Conservation (phyloP, 2,888 invertebrate species). For the Muschampia staudingeri region DNA sequence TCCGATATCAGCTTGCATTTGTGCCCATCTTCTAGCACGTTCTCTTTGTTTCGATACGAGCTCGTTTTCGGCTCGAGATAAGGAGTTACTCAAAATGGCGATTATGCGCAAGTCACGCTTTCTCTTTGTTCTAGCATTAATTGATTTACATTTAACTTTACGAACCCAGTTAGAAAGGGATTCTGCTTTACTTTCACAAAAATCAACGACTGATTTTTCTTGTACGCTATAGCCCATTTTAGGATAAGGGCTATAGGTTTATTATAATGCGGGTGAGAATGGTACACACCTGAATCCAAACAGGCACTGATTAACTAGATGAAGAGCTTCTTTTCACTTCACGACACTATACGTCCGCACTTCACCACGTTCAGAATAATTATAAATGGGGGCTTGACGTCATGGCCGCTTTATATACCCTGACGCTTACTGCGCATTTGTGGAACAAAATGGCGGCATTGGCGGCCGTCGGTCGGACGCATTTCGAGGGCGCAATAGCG, state of each 20-base stretch:
- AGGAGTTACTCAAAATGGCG: slow-evolving; percentile 92
- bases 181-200: slow-evolving; percentile 91
- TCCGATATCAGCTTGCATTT: slow-evolving; percentile 89
- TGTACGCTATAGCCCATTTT: slow-evolving; percentile 87
- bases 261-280: slow-evolving; percentile 82
- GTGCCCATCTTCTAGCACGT: slow-evolving; percentile 92
- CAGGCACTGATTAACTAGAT: slow-evolving; percentile 81
- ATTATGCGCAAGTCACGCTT: slow-evolving; percentile 92
- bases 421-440: slow-evolving; percentile 79
- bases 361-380: slow-evolving; percentile 73
- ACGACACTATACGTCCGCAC: slow-evolving; percentile 82
- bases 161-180: slow-evolving; percentile 92
- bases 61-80: slow-evolving; percentile 92
- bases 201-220: slow-evolving; percentile 87
- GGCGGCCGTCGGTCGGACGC: slow-evolving; percentile 55
- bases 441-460: slow-evolving; percentile 82
- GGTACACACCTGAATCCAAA: slow-evolving; percentile 88
- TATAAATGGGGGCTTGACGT: slow-evolving; percentile 81
- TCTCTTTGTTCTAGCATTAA: slow-evolving; percentile 90
- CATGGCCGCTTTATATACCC: slow-evolving; percentile 80
- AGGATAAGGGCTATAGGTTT: slow-evolving; percentile 71
- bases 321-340: slow-evolving; percentile 80
- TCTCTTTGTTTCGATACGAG: slow-evolving; percentile 92
- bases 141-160: slow-evolving; percentile 92
- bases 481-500: slow-evolving; percentile 64